Evolutionary conservation across 1,140 invertebrate species (phyloP).

Genomic region (Anoplolepis gracilipes): DNA sequence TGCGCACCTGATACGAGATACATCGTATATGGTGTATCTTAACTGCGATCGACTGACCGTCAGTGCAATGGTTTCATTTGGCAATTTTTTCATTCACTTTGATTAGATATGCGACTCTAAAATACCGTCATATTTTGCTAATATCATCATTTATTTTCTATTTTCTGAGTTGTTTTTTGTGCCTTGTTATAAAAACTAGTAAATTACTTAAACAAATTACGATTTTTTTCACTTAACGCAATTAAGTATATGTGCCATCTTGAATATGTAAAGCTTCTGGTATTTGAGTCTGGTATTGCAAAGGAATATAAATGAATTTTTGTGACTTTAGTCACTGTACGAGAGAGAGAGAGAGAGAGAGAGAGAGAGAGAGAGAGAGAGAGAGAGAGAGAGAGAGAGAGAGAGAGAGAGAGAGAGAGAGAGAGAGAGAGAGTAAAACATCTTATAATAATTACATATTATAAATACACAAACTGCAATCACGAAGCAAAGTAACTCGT

Average conservation of each 20-base stretch:
- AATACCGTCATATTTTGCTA: constrained; percentile 5
- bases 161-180: background rate
- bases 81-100: constrained; percentile 20
- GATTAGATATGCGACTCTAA: constrained; percentile 36
- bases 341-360: too few relatives aligned
- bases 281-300: constrained; percentile 9
- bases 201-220: background rate
- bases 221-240: background rate
- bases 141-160: background rate
- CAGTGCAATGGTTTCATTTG: constrained; percentile 14
- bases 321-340: background rate
- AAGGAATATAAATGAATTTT: background rate
- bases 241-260: background rate
- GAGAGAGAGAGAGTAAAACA: too few relatives aligned
- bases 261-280: background rate
- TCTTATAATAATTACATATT: constrained; percentile 6
- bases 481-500: constrained; percentile 18
- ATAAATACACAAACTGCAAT: constrained; percentile 4
- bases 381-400: too few relatives aligned
- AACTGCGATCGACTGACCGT: constrained; percentile 6
- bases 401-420: too few relatives aligned
- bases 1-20: constrained; percentile 37
- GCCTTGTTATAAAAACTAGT: background rate
- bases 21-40: constrained; percentile 35
- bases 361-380: too few relatives aligned